phyloP scores from a whole-genome alignment of 92 coral and sea anemone genomes.

The Micromussa lordhowensis region DNA sequence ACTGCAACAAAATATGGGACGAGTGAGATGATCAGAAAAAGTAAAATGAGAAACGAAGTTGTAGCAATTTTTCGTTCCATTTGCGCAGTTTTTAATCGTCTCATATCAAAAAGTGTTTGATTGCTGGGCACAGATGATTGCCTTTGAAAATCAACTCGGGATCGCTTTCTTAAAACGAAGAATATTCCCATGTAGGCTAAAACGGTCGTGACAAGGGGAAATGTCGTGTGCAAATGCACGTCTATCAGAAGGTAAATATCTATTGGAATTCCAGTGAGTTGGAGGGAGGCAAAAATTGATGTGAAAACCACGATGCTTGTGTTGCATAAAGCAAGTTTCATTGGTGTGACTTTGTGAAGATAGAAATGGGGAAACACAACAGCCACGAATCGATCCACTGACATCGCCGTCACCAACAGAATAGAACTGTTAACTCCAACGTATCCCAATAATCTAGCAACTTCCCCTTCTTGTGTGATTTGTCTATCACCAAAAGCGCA shows the following conservation, averaged over 20 bases:
- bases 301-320: neutral
- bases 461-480: neutral
- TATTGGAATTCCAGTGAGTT: slow-evolving; percentile 1
- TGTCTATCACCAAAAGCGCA: slow-evolving; percentile 2
- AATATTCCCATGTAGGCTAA: slow-evolving; percentile 2
- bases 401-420: slow-evolving; percentile 11
- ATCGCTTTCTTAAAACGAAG: neutral
- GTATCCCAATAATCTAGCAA: neutral
- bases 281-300: slow-evolving; percentile 14
- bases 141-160: slow-evolving; percentile 5
- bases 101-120: neutral
- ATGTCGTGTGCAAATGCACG: slow-evolving; percentile 9
- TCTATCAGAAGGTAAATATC: slow-evolving; percentile 12
- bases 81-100: neutral
- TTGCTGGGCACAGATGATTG: neutral
- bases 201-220: slow-evolving; percentile 6
- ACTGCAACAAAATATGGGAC: slow-evolving; percentile 1
- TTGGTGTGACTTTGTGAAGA: neutral
- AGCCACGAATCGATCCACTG: slow-evolving; percentile 23
- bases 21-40: neutral
- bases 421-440: slow-evolving; percentile 28
- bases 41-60: slow-evolving; percentile 12
- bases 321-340: neutral
- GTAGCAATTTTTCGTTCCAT: slow-evolving; percentile 3
- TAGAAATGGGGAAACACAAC: slow-evolving; percentile 22